Percentiles rank a stretch among this genome's conserved stretches.
Evolutionary conservation across 2,797 vertebrate genomes (phyloP).

Genomic region (Enteromius treurensis): DNA sequence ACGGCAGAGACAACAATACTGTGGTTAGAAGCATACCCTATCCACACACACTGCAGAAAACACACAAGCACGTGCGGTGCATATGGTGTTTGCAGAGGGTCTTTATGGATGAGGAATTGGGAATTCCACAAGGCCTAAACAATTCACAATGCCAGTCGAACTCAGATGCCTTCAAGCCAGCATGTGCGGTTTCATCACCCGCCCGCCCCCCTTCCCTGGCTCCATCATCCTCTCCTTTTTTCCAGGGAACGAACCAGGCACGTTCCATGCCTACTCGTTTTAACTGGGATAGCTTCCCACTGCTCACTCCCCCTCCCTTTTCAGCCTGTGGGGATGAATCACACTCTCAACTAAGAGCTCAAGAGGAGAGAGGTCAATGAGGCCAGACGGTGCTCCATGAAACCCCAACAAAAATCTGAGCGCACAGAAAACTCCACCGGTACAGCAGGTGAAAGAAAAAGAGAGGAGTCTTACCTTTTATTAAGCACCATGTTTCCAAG

Average conservation of each 20-base stretch:
- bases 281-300: conserved; percentile 54
- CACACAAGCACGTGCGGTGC: not conserved
- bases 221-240: conserved; percentile 14
- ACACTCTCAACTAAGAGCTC: conserved; percentile 58
- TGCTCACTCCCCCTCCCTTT: conserved; percentile 44
- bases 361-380: conserved; percentile 39
- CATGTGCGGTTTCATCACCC: conserved; percentile 15
- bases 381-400: conserved; percentile 36
- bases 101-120: conserved; percentile 56
- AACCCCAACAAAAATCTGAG: conserved; percentile 47
- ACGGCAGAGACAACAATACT: conserved; percentile 3
- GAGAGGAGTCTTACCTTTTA: conserved; percentile 86
- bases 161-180: conserved; percentile 46
- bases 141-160: conserved; percentile 45
- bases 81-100: conserved; percentile 40
- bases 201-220: not conserved
- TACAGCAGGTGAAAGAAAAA: conserved; percentile 35
- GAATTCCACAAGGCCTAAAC: conserved; percentile 47
- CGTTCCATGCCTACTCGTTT: conserved; percentile 50
- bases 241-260: conserved; percentile 60
- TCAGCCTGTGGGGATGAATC: conserved; percentile 62
- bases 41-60: conserved; percentile 12
- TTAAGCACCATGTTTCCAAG: conserved; percentile 99
- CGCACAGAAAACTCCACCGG: conserved; percentile 14
- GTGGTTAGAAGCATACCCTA: not conserved